phyloP scores from a whole-genome alignment of 2,888 invertebrate species.

The Eudasyphora cyanicolor region DNA sequence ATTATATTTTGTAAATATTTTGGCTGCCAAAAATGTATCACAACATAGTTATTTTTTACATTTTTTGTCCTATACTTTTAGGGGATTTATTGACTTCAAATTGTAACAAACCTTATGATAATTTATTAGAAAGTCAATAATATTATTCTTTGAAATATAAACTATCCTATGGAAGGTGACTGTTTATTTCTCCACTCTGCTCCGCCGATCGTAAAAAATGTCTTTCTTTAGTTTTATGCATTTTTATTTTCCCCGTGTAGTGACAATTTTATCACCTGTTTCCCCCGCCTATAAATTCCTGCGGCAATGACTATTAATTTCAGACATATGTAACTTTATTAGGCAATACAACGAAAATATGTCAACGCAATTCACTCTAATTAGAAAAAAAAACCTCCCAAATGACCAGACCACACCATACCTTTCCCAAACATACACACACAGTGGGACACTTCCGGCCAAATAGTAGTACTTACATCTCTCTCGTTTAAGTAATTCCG shows the following conservation, averaged over 20 bases:
- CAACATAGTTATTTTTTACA: too few relatives aligned
- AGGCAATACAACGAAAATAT: neutral
- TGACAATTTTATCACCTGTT: neutral
- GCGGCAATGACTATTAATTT: neutral
- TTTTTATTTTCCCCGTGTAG: neutral
- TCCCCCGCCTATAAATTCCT: neutral
- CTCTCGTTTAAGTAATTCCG: conserved; percentile 4
- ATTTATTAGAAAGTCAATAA: too few relatives aligned
- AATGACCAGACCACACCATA: neutral
- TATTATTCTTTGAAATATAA: too few relatives aligned
- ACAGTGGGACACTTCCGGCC: neutral
- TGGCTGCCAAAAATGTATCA: too few relatives aligned
- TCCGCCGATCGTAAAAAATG: too few relatives aligned
- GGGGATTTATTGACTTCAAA: too few relatives aligned
- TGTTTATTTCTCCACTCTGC: too few relatives aligned
- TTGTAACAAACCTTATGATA: too few relatives aligned
- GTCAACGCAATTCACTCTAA: conserved; percentile 6
- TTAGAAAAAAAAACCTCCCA: neutral
- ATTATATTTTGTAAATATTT: too few relatives aligned
- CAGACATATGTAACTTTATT: neutral
- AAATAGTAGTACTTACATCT: neutral
- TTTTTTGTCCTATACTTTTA: too few relatives aligned
- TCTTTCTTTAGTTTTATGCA: too few relatives aligned
- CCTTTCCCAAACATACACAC: neutral
- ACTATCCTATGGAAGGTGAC: too few relatives aligned